phyloP scores from a whole-genome alignment of 2,888 invertebrate species.

The Oscheius sp. region DNA sequence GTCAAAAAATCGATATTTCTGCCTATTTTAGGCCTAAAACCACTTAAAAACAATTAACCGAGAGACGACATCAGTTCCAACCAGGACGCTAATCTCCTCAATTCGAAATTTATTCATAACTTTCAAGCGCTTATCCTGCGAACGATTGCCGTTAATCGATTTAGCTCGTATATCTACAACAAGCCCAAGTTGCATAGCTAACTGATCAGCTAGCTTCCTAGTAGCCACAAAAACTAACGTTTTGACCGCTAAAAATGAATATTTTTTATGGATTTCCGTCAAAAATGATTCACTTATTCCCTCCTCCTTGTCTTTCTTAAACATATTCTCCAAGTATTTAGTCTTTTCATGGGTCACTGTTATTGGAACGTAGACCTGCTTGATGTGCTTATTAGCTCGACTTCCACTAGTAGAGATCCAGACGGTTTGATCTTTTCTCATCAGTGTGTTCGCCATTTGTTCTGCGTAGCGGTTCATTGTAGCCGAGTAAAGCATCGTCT shows the following conservation, averaged over 20 bases:
- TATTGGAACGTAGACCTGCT: constrained; percentile 25
- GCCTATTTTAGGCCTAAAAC: too few relatives aligned
- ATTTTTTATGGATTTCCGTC: too few relatives aligned
- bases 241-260: constrained; percentile 28
- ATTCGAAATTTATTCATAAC: constrained; percentile 80
- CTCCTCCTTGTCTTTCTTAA: not conserved
- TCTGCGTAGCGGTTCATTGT: constrained; percentile 45
- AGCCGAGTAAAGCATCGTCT: constrained; percentile 60
- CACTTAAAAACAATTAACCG: too few relatives aligned
- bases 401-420: not conserved
- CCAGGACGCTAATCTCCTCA: constrained; percentile 79
- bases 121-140: constrained; percentile 80
- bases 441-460: constrained; percentile 26
- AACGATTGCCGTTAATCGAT: constrained; percentile 74
- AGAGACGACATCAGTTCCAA: constrained; percentile 94
- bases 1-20: too few relatives aligned
- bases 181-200: constrained; percentile 38
- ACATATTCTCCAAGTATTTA: constrained; percentile 13
- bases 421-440: constrained; percentile 29
- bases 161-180: constrained; percentile 28
- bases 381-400: constrained; percentile 30
- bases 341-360: constrained; percentile 28
- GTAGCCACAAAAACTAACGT: constrained; percentile 61
- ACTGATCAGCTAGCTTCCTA: constrained; percentile 42
- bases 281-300: not conserved